A percentile compares a stretch with the other conserved stretches of the same genome.
phyloP scores from a whole-genome alignment of 2,888 invertebrate genomes.

The Chrysodeixis includens region DNA sequence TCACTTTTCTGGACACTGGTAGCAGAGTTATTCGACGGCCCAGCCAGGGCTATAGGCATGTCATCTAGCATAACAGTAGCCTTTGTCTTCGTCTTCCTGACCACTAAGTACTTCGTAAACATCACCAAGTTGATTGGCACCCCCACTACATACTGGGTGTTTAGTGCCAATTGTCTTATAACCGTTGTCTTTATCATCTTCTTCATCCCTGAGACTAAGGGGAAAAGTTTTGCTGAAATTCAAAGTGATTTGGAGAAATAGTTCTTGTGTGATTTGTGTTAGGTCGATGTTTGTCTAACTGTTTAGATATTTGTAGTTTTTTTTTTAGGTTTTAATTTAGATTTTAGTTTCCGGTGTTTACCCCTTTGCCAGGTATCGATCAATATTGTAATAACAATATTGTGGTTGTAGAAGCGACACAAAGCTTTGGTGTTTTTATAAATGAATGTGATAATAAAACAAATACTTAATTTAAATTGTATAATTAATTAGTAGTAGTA shows the following conservation, averaged over 20 bases:
- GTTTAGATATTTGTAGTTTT: neutral
- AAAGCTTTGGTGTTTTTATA: no score
- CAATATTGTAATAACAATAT: no score
- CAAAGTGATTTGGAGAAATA: constrained; percentile 54
- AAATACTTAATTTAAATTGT: no score
- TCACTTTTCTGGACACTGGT: constrained; percentile 71
- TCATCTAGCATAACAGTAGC: constrained; percentile 30
- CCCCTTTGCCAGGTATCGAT: no score
- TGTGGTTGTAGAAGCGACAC: no score
- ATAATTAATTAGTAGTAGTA: no score
- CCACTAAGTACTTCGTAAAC: constrained; percentile 68
- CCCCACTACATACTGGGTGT: constrained; percentile 70
- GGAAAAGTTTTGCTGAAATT: constrained; percentile 76
- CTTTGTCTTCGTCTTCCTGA: constrained; percentile 21
- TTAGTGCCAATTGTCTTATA: constrained; percentile 62
- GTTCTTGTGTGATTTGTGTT: neutral
- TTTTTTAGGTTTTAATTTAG: no score
- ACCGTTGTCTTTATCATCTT: constrained; percentile 65
- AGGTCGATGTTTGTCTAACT: neutral
- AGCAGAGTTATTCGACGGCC: constrained; percentile 75
- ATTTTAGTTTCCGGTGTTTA: no score
- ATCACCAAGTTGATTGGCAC: constrained; percentile 67
- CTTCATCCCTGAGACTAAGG: constrained; percentile 80
- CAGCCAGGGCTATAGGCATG: constrained; percentile 68
- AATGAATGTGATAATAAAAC: no score